Percentiles rank a stretch among this genome's conserved stretches.
These are phyloP conservation scores for Arbacia lixula DNA, from an alignment of 53 echinoderm and acorn worm genomes.

Conservation along the genomic window DNA sequence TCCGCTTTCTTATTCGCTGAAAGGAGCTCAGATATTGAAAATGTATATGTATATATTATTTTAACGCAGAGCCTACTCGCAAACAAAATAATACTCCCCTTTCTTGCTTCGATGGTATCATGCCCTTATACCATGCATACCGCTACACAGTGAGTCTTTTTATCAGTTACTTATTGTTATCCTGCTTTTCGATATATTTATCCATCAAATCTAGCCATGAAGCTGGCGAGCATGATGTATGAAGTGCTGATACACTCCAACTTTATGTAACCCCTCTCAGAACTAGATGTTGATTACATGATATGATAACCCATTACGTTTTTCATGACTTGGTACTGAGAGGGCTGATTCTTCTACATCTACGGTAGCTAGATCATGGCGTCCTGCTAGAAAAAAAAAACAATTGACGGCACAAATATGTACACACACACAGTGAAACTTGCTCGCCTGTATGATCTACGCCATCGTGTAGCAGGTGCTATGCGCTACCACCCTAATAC, in stretches of 20 bases:
- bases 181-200: too few species aligned
- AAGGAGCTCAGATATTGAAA: too few species aligned
- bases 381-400: too few species aligned
- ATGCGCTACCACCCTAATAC: conserved; percentile 15
- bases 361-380: conserved; percentile 15
- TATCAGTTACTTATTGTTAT: too few species aligned
- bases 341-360: conserved; percentile 2
- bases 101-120: too few species aligned
- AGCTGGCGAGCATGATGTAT: not conserved
- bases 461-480: conserved; percentile 9
- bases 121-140: too few species aligned
- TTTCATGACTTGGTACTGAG: not conserved
- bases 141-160: too few species aligned
- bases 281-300: not conserved
- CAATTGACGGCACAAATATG: not conserved
- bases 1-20: too few species aligned
- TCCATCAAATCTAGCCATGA: not conserved
- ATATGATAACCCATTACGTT: not conserved
- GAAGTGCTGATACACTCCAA: too few species aligned
- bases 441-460: not conserved
- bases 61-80: too few species aligned
- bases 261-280: not conserved
- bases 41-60: too few species aligned
- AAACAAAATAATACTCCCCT: too few species aligned
- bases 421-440: not conserved